Conservation (phyloP, 2,797 vertebrate genomes). For the Selene dorsalis region DNA sequence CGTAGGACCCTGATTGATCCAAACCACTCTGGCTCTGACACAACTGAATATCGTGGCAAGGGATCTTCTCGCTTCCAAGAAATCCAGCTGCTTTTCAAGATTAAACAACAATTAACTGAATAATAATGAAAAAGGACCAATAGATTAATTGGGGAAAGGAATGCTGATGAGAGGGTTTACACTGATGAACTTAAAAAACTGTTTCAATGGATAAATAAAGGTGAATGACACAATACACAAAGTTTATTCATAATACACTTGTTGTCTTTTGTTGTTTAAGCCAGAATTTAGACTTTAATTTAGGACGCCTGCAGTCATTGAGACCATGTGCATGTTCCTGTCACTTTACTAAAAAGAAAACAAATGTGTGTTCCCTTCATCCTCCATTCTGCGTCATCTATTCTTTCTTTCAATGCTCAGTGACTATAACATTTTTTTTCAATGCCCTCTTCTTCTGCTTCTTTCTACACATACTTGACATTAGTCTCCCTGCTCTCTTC, state of each 20-base stretch:
- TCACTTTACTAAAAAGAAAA: slow-evolving; percentile 8
- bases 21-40: too few species aligned
- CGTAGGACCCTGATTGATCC: too few species aligned
- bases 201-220: background rate
- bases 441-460: background rate
- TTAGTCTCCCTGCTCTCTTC: slow-evolving; percentile 36
- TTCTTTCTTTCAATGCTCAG: background rate
- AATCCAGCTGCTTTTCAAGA: background rate
- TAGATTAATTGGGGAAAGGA: background rate
- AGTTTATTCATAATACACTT: background rate
- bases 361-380: background rate
- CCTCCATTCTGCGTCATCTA: background rate
- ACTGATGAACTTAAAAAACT: too few species aligned
- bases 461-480: slow-evolving; percentile 44
- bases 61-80: background rate
- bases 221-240: background rate
- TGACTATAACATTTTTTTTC: background rate
- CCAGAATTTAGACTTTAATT: slow-evolving; percentile 17
- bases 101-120: background rate
- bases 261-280: background rate
- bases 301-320: slow-evolving; percentile 6
- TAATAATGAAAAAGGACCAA: background rate
- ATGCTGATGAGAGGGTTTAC: background rate
- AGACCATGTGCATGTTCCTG: background rate
- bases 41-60: too few species aligned